phyloP scores from a whole-genome alignment of 1,140 invertebrate genomes.

The Diprion similis region DNA sequence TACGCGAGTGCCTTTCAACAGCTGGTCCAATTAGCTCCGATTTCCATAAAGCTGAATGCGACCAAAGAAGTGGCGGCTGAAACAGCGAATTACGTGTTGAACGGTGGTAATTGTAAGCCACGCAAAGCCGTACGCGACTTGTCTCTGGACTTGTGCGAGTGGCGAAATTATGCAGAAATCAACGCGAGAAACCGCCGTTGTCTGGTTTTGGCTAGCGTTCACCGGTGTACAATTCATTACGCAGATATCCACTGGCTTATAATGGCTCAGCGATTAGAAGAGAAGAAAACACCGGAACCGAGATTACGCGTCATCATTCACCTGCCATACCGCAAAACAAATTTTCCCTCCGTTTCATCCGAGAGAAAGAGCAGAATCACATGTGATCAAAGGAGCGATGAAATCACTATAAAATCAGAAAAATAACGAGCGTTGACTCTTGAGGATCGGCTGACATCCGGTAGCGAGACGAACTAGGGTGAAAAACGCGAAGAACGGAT shows the following conservation, averaged over 20 bases:
- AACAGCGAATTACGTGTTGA: background rate
- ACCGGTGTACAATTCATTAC: background rate
- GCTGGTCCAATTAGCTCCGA: background rate
- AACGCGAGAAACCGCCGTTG: background rate
- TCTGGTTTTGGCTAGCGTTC: background rate
- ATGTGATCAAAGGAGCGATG: too few species aligned
- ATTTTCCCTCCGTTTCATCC: too few species aligned
- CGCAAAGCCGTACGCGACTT: background rate
- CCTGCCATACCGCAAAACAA: too few species aligned
- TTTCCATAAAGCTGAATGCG: background rate
- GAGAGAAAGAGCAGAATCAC: too few species aligned
- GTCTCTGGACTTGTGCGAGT: background rate
- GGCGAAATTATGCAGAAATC: background rate
- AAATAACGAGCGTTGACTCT: background rate
- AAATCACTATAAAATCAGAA: background rate
- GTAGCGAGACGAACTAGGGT: too few species aligned
- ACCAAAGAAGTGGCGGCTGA: background rate
- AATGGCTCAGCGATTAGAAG: too few species aligned
- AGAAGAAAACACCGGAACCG: too few species aligned
- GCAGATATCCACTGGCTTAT: too few species aligned
- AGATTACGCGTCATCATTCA: too few species aligned
- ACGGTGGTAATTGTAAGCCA: background rate
- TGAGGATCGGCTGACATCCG: too few species aligned
- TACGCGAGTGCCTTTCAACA: background rate
- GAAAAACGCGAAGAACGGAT: background rate